Base-by-base conservation (phyloP, 1,140 invertebrate genomes). In the Scaptomyza hsui region DNA sequence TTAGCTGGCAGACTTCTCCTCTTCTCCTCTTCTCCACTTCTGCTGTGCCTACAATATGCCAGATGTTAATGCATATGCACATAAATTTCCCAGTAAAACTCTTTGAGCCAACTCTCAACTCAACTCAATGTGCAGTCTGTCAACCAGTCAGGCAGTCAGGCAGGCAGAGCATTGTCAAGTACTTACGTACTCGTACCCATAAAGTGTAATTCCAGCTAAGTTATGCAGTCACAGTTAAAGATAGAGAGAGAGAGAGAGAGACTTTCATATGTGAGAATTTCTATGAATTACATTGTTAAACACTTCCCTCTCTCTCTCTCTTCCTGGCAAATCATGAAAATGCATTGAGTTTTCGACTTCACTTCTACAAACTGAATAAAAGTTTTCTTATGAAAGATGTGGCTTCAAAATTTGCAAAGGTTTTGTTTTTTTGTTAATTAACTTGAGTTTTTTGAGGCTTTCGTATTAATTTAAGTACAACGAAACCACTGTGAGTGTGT, bases 11-110 rank as follows among this genome's bases (percentile, higher is more conserved):
- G 71, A 26, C 1, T 24, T 32, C 24, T 15, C 45, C 24, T 10
- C 45, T 42, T n/a, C 10, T 12, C 13, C 29, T 29, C 10, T 16
- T 35, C 6, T 42, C 9, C 10, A 7, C 13, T 21, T 29, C 10
- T 16, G 24, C 6, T 41, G 21, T 71, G 42, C 60, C 49, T 52
- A 68, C 56, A 61, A 69, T 51, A 35, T 64, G 59, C 51, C 71
- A 76, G 67, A 68, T 81, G 78, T 72, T 73, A 82, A 81, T 81
- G 78, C 78, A 81, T 81, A 81, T 82, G 78, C 75, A 81, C 78
- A 81, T 81, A 81, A 82, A 81, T 81, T 81, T 53, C 41, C 29
- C 32, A 41, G 15, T 6, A 55, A 42, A 55, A 55, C 52, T 55
- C 37, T 41, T 53, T 55, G 18, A n/a, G 51, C 32, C 18, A 39